A percentile compares a stretch with the other conserved stretches of the same genome.
These are phyloP conservation scores for Virgularia gustaviana DNA, from an alignment of 92 coral and sea anemone species.

Conservation along the genomic window DNA sequence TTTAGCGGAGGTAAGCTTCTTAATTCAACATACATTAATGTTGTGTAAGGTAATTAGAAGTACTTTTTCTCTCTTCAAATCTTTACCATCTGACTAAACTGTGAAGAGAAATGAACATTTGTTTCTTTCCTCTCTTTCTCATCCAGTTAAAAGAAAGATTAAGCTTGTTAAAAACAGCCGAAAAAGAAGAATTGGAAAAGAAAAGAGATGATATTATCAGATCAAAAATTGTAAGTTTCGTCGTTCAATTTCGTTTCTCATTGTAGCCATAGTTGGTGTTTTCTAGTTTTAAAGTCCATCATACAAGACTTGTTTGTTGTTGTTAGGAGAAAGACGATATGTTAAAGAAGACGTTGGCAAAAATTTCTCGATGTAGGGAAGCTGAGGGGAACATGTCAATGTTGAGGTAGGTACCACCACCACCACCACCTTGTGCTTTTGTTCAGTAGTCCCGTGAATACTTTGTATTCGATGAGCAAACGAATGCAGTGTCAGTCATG, in stretches of 20 bases:
- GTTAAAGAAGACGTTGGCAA: conserved; percentile 89
- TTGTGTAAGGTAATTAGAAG: too few species aligned
- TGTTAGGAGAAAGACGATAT: conserved; percentile 82
- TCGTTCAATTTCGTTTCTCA: neutral
- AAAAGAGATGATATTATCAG: conserved; percentile 78
- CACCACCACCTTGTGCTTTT: neutral
- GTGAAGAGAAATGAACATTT: too few species aligned
- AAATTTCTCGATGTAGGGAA: conserved; percentile 88
- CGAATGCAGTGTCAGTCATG: neutral
- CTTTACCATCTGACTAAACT: too few species aligned
- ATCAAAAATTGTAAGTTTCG: conserved; percentile 81
- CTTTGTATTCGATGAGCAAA: neutral
- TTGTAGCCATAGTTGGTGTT: neutral
- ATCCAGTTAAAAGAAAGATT: conserved; percentile 77
- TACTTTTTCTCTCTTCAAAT: too few species aligned
- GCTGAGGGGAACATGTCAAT: conserved; percentile 78
- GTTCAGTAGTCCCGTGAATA: neutral
- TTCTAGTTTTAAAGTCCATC: neutral
- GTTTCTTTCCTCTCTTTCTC: neutral
- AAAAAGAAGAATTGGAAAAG: conserved; percentile 70
- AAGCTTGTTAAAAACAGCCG: conserved; percentile 77
- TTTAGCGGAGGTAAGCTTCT: conserved; percentile 77
- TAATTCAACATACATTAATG: neutral
- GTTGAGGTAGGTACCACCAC: conserved; percentile 59
- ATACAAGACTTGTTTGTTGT: neutral